Evolutionary conservation across 2,113 vertebrate species (phyloP).

Genomic region (Podiceps cristatus): DNA sequence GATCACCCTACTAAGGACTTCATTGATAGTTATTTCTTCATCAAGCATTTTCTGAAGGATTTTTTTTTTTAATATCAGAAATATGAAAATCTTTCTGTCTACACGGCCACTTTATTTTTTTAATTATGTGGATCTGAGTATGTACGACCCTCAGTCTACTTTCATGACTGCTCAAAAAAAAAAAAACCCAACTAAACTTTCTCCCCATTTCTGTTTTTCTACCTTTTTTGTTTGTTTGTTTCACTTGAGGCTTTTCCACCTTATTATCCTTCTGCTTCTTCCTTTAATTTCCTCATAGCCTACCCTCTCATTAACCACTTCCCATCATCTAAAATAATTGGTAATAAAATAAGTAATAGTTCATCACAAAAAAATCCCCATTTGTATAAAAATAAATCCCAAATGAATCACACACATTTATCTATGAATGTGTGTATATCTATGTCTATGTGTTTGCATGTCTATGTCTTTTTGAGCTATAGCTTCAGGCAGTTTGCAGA

Average conservation of each 20-base stretch:
- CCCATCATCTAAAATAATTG: not conserved
- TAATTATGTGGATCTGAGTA: not conserved
- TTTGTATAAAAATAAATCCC: not conserved
- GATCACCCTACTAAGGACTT: not conserved
- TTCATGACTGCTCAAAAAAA: not conserved
- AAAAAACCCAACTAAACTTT: not conserved
- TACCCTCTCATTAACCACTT: not conserved
- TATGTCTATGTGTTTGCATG: too few relatives aligned
- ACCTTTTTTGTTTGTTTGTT: not conserved
- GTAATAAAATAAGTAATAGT: not conserved
- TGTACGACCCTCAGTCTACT: not conserved
- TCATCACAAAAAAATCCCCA: not conserved
- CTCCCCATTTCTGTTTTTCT: not conserved
- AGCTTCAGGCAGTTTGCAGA: slow-evolving; percentile 16
- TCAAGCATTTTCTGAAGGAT: not conserved
- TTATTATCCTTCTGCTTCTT: not conserved
- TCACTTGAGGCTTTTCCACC: not conserved
- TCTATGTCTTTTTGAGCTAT: not conserved
- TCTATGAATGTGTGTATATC: too few relatives aligned
- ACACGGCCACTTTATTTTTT: accelerated
- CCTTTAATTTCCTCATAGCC: not conserved
- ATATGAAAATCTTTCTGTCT: not conserved
- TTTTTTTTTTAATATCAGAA: not conserved
- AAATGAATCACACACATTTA: not conserved
- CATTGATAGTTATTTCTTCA: not conserved